Evolutionary conservation across 2,888 invertebrate species (phyloP).

Genomic region (Harpagoxenus sublaevis): DNA sequence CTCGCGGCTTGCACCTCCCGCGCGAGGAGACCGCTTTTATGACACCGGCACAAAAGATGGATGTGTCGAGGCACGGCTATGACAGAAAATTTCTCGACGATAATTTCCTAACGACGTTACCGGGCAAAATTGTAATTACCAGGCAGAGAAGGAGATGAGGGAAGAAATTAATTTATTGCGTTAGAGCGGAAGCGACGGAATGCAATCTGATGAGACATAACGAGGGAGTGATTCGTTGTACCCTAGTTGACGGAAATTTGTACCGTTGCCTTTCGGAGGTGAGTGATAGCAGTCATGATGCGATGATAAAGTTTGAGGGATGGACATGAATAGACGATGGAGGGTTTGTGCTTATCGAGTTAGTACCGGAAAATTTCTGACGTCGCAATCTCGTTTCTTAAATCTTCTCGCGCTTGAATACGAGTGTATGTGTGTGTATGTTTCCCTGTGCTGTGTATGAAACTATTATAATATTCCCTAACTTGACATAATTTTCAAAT

Average conservation of each 20-base stretch:
- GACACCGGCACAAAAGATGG: conserved; percentile 32
- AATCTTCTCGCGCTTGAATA: not conserved
- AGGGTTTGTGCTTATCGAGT: not conserved
- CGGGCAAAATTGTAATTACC: conserved; percentile 42
- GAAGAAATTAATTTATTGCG: conserved; percentile 48
- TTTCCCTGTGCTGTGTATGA: not conserved
- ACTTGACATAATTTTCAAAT: not conserved
- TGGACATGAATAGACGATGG: conserved; percentile 33
- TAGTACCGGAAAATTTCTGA: conserved; percentile 11
- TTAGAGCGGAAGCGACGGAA: not conserved
- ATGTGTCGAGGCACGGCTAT: not conserved
- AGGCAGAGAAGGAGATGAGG: not conserved
- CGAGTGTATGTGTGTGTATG: not conserved
- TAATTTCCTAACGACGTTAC: conserved; percentile 55
- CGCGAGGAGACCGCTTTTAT: conserved; percentile 13
- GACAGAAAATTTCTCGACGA: conserved; percentile 31
- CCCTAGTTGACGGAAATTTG: conserved; percentile 36
- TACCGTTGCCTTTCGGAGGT: conserved; percentile 7
- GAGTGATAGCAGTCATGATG: conserved; percentile 31
- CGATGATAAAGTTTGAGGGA: conserved; percentile 16
- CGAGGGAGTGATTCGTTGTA: conserved; percentile 34
- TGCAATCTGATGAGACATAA: conserved; percentile 44
- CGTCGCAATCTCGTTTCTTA: not conserved
- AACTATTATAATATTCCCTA: not conserved
- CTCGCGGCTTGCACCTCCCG: not conserved